A percentile compares a stretch with the other conserved stretches of the same genome.
Conservation (phyloP, 1,140 invertebrate genomes). For the Apis dorsata region DNA sequence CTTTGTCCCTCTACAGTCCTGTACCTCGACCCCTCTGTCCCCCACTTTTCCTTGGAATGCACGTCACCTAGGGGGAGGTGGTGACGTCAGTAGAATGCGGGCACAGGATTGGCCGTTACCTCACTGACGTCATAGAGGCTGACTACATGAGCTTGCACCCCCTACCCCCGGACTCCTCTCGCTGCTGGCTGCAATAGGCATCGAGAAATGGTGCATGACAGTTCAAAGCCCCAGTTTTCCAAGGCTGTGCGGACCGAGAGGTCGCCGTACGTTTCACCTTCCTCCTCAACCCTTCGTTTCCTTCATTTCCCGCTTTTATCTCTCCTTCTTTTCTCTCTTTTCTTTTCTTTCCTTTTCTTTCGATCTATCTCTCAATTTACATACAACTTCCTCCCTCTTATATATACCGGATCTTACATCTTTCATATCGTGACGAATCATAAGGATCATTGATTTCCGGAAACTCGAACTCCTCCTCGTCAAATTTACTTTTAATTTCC, state of each 20-base stretch:
- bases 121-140: constrained; percentile 74
- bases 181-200: constrained; percentile 68
- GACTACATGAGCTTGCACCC: constrained; percentile 61
- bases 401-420: too few relatives aligned
- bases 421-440: too few relatives aligned
- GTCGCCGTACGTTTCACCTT: constrained; percentile 68
- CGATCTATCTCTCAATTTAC: neutral
- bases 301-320: neutral
- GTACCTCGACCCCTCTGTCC: constrained; percentile 57
- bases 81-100: constrained; percentile 75
- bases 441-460: too few relatives aligned
- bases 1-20: constrained; percentile 49
- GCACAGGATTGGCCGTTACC: constrained; percentile 72
- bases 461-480: too few relatives aligned
- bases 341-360: neutral
- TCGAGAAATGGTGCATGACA: constrained; percentile 73
- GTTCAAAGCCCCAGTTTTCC: constrained; percentile 80
- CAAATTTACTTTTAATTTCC: too few relatives aligned
- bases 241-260: constrained; percentile 76
- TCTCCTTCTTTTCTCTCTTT: neutral
- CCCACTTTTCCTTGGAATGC: constrained; percentile 71
- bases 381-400: too few relatives aligned
- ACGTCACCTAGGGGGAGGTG: constrained; percentile 75
- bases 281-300: constrained; percentile 26
- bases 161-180: constrained; percentile 40